A percentile compares a stretch with the other conserved stretches of the same genome.
Conservation (phyloP, 2,888 invertebrate species). For the Andrena bucephala region DNA sequence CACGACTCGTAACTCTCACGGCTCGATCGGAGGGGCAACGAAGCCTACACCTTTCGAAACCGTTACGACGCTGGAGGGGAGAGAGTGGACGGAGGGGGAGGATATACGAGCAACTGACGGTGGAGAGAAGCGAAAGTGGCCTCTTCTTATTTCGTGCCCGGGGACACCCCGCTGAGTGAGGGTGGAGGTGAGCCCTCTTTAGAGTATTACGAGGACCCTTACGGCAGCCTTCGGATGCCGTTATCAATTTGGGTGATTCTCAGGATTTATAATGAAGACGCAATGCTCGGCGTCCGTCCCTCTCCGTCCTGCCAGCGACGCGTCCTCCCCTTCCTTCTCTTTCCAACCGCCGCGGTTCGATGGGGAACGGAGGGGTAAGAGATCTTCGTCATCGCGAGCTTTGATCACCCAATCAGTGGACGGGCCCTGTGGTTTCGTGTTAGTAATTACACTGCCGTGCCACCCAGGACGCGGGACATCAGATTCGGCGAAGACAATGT, state of each 20-base stretch:
- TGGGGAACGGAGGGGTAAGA: slow-evolving; percentile 25
- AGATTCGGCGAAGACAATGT: slow-evolving; percentile 49
- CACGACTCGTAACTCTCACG: slow-evolving; percentile 38
- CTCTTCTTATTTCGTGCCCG: slow-evolving; percentile 74
- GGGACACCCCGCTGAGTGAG: slow-evolving; percentile 78
- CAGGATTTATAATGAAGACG: slow-evolving; percentile 82
- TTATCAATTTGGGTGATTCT: slow-evolving; percentile 83
- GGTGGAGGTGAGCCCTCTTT: slow-evolving; percentile 78
- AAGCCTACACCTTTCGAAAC: slow-evolving; percentile 37
- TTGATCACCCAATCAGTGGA: slow-evolving; percentile 71
- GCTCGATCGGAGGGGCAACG: slow-evolving; percentile 35
- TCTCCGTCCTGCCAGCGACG: slow-evolving; percentile 27
- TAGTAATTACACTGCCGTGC: slow-evolving; percentile 77
- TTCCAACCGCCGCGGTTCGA: not conserved
- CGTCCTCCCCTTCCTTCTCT: not conserved
- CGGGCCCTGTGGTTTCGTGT: slow-evolving; percentile 63
- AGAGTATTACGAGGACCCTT: slow-evolving; percentile 69
- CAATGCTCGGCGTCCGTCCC: slow-evolving; percentile 74
- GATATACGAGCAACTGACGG: slow-evolving; percentile 51
- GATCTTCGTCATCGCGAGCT: slow-evolving; percentile 68
- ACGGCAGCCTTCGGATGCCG: slow-evolving; percentile 79
- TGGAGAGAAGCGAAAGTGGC: slow-evolving; percentile 55
- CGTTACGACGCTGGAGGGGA: slow-evolving; percentile 14
- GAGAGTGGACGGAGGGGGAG: slow-evolving; percentile 30
- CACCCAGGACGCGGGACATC: slow-evolving; percentile 76